Evolutionary conservation across 1,140 invertebrate genomes (phyloP).

Genomic region (Vanessa atalanta): DNA sequence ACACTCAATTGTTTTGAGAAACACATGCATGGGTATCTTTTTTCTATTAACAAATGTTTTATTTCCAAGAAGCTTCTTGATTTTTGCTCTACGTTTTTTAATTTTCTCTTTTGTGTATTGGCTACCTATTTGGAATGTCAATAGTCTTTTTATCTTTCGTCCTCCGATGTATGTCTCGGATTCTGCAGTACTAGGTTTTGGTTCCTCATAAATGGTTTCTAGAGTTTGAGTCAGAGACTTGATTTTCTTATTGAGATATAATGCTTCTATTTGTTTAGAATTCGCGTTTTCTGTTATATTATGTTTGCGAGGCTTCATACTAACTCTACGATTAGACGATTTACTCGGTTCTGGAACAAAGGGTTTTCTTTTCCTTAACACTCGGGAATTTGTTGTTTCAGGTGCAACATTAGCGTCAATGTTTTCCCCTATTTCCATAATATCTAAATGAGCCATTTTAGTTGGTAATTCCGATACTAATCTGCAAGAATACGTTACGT

Average conservation of each 20-base stretch:
- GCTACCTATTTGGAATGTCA: constrained; percentile 73
- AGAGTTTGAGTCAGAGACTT: constrained; percentile 69
- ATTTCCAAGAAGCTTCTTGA: constrained; percentile 72
- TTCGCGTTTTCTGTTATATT: constrained; percentile 62
- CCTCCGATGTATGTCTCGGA: constrained; percentile 58
- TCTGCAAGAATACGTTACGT: constrained; percentile 40
- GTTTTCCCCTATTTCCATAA: constrained; percentile 66
- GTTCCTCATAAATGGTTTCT: constrained; percentile 75
- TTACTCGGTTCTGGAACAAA: constrained; percentile 58
- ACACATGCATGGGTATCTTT: constrained; percentile 75
- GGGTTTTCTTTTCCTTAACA: constrained; percentile 70
- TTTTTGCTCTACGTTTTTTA: constrained; percentile 73
- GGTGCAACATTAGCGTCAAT: constrained; percentile 30
- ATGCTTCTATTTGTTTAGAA: constrained; percentile 72
- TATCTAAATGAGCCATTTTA: constrained; percentile 73
- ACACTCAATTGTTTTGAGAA: constrained; percentile 71
- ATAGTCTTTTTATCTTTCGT: constrained; percentile 73
- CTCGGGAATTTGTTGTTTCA: constrained; percentile 49
- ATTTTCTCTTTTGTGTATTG: constrained; percentile 76
- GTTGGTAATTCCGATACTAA: constrained; percentile 63
- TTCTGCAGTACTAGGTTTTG: constrained; percentile 56
- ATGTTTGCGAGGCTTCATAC: constrained; percentile 70
- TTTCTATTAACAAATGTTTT: constrained; percentile 74
- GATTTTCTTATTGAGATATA: constrained; percentile 73
- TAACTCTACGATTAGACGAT: constrained; percentile 68